Evolutionary conservation across 2,888 invertebrate species (phyloP).

Genomic region (Euspilapteryx auroguttella): DNA sequence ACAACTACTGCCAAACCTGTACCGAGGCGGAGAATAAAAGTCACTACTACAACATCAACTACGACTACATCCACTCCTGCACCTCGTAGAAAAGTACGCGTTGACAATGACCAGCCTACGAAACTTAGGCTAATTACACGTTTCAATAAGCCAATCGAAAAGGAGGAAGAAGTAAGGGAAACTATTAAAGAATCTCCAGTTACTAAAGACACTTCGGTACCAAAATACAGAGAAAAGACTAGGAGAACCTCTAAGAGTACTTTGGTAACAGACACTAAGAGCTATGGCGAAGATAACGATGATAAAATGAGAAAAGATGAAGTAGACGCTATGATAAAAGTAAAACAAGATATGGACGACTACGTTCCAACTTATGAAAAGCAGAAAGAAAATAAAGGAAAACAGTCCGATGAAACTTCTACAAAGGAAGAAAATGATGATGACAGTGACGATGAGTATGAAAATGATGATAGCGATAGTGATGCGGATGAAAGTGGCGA

Average conservation of each 20-base stretch:
- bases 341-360: conserved; percentile 34
- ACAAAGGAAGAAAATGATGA: conserved; percentile 5
- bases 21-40: conserved; percentile 14
- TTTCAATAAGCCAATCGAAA: conserved; percentile 18
- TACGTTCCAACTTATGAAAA: conserved; percentile 40
- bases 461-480: conserved; percentile 11
- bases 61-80: conserved; percentile 17
- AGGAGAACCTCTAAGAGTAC: conserved; percentile 40
- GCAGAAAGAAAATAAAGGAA: conserved; percentile 14
- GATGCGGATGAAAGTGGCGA: conserved; percentile 12
- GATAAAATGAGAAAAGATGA: conserved; percentile 32
- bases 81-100: conserved; percentile 7
- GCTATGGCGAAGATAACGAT: conserved; percentile 29
- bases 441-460: conserved; percentile 11
- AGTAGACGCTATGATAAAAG: conserved; percentile 38
- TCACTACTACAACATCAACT: conserved; percentile 9
- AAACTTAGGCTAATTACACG: conserved; percentile 30
- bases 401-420: conserved; percentile 5
- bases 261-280: conserved; percentile 41
- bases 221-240: conserved; percentile 41
- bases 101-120: conserved; percentile 12
- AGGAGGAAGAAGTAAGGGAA: conserved; percentile 6
- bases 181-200: conserved; percentile 9
- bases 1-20: conserved; percentile 21
- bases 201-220: conserved; percentile 9